Evolutionary conservation across 2,113 vertebrate species (phyloP).

Genomic region (Trogon melanurus): DNA sequence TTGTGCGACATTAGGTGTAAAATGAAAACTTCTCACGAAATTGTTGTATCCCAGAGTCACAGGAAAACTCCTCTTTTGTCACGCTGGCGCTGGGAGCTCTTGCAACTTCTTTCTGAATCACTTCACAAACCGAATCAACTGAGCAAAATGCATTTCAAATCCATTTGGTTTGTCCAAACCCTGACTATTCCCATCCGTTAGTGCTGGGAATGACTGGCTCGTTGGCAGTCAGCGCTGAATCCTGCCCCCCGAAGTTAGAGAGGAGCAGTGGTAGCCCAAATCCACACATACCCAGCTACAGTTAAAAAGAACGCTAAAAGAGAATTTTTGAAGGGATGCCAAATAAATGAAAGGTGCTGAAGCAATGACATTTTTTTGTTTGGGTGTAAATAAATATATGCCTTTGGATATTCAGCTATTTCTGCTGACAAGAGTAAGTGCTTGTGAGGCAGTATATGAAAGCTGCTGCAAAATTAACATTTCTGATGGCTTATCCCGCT

Average conservation of each 20-base stretch:
- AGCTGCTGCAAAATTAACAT: not conserved
- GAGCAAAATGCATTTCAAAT: not conserved
- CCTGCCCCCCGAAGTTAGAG: not conserved
- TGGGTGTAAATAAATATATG: not conserved
- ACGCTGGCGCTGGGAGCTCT: not conserved
- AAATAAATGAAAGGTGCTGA: not conserved
- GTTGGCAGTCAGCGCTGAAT: not conserved
- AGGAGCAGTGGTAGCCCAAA: not conserved
- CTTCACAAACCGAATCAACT: not conserved
- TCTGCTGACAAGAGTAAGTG: not conserved
- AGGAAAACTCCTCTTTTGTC: not conserved
- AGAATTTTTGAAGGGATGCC: not conserved
- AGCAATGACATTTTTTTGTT: not conserved
- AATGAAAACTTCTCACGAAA: not conserved
- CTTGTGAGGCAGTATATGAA: not conserved
- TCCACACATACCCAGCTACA: not conserved
- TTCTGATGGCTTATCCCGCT: not conserved
- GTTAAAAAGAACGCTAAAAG: not conserved
- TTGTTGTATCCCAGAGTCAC: fast-evolving
- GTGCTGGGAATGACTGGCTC: not conserved
- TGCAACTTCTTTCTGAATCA: not conserved
- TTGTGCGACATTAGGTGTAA: fast-evolving
- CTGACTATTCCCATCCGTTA: fast-evolving
- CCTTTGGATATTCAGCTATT: not conserved
- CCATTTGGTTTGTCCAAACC: not conserved